A percentile compares a stretch with the other conserved stretches of the same genome.
Evolutionary conservation across 2,888 invertebrate genomes (phyloP).

Genomic region (Pandemis corylana): DNA sequence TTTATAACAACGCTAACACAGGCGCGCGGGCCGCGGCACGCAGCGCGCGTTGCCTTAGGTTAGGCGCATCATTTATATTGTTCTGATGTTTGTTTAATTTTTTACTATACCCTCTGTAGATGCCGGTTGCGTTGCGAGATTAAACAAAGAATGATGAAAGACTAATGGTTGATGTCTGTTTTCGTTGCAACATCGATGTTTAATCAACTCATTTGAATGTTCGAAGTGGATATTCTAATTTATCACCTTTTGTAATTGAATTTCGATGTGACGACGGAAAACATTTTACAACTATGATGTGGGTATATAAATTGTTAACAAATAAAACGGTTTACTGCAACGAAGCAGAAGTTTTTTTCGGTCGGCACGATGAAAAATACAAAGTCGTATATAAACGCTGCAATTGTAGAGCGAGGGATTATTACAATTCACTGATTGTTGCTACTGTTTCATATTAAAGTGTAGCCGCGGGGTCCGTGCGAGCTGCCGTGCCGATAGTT

Average conservation of each 20-base stretch:
- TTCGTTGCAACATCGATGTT: conserved; percentile 75
- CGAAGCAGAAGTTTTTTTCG: conserved; percentile 3
- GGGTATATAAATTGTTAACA: conserved; percentile 54
- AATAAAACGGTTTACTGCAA: conserved; percentile 50
- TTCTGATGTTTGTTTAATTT: conserved; percentile 80
- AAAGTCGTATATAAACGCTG: conserved; percentile 36
- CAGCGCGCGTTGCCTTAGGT: conserved; percentile 74
- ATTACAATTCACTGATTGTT: conserved; percentile 61
- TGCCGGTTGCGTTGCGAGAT: conserved; percentile 70
- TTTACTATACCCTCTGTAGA: conserved; percentile 72
- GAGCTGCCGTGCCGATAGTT: conserved; percentile 53
- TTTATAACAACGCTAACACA: conserved; percentile 76
- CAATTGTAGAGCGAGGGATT: conserved; percentile 43
- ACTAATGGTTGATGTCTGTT: conserved; percentile 78
- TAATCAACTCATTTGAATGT: conserved; percentile 79
- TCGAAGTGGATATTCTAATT: conserved; percentile 66
- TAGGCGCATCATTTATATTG: conserved; percentile 83
- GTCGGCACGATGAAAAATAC: conserved; percentile 16
- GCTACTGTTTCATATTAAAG: conserved; percentile 67
- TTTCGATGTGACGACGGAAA: conserved; percentile 67
- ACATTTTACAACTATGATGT: conserved; percentile 48
- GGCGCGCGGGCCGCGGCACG: conserved; percentile 66
- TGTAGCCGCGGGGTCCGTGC: conserved; percentile 60
- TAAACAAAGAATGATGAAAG: conserved; percentile 81
- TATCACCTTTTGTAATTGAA: conserved; percentile 70